Evolutionary conservation across 2,797 vertebrate genomes (phyloP).

Genomic region (Sebastes taczanowskii): DNA sequence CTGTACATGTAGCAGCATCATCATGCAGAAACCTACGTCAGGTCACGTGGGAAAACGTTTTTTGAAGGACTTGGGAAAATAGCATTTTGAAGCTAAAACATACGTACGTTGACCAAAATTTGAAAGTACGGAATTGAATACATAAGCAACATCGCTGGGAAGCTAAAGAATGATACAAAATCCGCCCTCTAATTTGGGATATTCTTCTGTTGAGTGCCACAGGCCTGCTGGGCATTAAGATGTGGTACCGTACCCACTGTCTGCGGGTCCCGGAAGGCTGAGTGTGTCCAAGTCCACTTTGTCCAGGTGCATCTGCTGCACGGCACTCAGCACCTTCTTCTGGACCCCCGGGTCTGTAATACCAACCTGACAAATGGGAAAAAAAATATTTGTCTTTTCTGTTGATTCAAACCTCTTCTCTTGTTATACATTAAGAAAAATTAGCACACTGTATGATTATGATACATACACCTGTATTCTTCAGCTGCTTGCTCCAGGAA

Average conservation of each 20-base stretch:
- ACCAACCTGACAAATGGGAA: slow-evolving; percentile 81
- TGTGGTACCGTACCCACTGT: slow-evolving; percentile 83
- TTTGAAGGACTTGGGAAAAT: too few relatives aligned
- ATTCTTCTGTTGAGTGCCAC: background rate
- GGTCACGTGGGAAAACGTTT: too few relatives aligned
- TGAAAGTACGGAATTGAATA: too few relatives aligned
- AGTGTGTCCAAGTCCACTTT: slow-evolving; percentile 83
- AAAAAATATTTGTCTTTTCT: background rate
- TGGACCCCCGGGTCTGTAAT: slow-evolving; percentile 85
- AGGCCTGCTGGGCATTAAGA: background rate
- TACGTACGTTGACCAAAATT: too few relatives aligned
- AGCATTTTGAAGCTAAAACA: too few relatives aligned
- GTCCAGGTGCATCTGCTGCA: slow-evolving; percentile 86
- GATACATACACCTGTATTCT: background rate
- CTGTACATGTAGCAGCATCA: too few relatives aligned
- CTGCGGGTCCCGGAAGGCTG: slow-evolving; percentile 75
- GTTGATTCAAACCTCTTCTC: background rate
- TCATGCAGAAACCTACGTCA: too few relatives aligned
- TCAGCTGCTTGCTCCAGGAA: too few relatives aligned
- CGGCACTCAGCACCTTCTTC: slow-evolving; percentile 84
- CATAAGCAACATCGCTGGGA: too few relatives aligned
- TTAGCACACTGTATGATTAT: background rate
- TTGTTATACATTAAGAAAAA: background rate
- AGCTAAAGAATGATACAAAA: too few relatives aligned
- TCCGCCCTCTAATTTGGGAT: background rate